A percentile compares a stretch with the other conserved stretches of the same genome.
These are phyloP conservation scores for Melanotaenia maccullochi DNA, from an alignment of 2,797 vertebrate species.

Conservation along the genomic window DNA sequence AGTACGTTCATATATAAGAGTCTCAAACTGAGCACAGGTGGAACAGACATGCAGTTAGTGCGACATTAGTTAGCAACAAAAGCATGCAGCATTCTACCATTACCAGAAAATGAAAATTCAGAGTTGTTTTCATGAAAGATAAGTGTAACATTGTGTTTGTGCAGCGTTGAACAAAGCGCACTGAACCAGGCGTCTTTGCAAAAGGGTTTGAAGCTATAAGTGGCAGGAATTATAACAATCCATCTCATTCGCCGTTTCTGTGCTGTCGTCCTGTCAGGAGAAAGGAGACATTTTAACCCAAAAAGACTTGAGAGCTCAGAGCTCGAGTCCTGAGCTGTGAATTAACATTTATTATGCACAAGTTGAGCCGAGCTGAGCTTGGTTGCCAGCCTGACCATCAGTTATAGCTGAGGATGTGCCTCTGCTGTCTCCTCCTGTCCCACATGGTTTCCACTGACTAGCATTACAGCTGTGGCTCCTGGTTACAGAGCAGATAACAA, in stretches of 20 bases:
- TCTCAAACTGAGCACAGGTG: not conserved
- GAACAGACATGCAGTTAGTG: not conserved
- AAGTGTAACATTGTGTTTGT: not conserved
- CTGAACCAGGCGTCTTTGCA: not conserved
- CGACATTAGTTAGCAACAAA: not conserved
- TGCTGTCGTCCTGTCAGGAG: constrained; percentile 9
- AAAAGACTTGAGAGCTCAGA: constrained; percentile 37
- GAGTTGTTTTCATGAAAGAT: constrained; percentile 3
- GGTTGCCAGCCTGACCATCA: constrained; percentile 54
- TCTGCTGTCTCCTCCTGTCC: constrained; percentile 57
- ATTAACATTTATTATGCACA: constrained; percentile 69
- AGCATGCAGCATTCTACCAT: not conserved
- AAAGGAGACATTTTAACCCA: constrained; percentile 38
- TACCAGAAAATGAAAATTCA: constrained; percentile 3
- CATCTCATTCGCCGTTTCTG: constrained; percentile 24
- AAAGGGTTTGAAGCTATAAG: not conserved
- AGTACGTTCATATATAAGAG: not conserved
- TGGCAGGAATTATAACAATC: constrained; percentile 39
- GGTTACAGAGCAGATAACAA: constrained; percentile 52
- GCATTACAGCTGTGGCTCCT: constrained; percentile 49
- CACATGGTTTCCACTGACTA: constrained; percentile 51
- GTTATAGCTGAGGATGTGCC: constrained; percentile 56
- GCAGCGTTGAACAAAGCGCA: not conserved
- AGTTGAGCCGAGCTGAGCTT: constrained; percentile 44
- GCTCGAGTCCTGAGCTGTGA: constrained; percentile 33